Percentiles rank a stretch among this genome's conserved stretches.
These are phyloP conservation scores for Scrobipalpa costella DNA, from an alignment of 2,888 invertebrate genomes.

Conservation along the genomic window DNA sequence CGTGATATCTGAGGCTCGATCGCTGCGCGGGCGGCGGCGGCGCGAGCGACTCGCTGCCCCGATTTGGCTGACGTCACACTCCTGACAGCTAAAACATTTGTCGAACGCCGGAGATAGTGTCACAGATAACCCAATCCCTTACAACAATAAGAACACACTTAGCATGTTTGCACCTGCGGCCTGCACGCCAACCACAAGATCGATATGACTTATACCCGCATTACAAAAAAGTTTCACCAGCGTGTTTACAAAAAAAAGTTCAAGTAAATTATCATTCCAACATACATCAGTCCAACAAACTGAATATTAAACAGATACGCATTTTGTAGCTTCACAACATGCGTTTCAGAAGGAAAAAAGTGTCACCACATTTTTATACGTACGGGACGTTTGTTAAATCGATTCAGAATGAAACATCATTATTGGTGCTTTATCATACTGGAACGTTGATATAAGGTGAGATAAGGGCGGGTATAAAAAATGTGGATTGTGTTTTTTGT, in stretches of 20 bases:
- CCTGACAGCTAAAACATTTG: constrained; percentile 80
- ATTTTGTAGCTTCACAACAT: constrained; percentile 29
- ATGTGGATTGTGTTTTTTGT: constrained; percentile 70
- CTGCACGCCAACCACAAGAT: constrained; percentile 64
- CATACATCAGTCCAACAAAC: constrained; percentile 27
- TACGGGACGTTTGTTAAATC: constrained; percentile 65
- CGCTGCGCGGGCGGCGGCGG: constrained; percentile 49
- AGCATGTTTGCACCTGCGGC: constrained; percentile 81
- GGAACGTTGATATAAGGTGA: constrained; percentile 68
- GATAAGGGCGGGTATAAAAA: constrained; percentile 67
- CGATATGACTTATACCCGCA: constrained; percentile 63
- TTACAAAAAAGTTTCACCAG: constrained; percentile 47
- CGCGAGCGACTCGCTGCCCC: constrained; percentile 55
- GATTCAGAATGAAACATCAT: constrained; percentile 77
- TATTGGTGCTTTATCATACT: constrained; percentile 78
- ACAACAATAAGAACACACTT: constrained; percentile 80
- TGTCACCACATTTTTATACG: constrained; percentile 62
- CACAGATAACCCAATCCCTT: constrained; percentile 80
- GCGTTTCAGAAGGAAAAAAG: constrained; percentile 46
- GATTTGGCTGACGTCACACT: constrained; percentile 78
- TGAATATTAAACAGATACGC: constrained; percentile 29
- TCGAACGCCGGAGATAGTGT: constrained; percentile 79
- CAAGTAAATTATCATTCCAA: constrained; percentile 23
- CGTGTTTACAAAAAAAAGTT: constrained; percentile 25
- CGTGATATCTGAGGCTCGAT: constrained; percentile 61